A percentile compares a stretch with the other conserved stretches of the same genome.
phyloP scores from a whole-genome alignment of 2,797 vertebrate genomes.

The Alectoris magna region DNA sequence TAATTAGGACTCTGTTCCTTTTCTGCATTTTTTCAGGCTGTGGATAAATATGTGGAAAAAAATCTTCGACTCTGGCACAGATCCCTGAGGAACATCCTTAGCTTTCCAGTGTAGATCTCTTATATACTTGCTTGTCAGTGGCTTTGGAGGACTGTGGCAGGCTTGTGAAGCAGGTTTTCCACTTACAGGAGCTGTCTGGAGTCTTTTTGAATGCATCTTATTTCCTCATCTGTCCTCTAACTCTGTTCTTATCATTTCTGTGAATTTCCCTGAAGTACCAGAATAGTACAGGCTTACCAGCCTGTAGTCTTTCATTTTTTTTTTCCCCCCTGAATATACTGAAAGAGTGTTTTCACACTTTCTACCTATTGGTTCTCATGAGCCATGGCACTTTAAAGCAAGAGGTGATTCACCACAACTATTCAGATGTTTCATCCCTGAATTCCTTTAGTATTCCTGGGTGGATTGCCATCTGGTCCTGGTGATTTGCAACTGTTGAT shows the following conservation, averaged over 20 bases:
- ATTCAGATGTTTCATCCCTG: conserved; percentile 11
- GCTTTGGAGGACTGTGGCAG: neutral
- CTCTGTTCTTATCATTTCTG: neutral
- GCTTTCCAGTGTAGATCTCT: neutral
- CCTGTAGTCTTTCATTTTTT: neutral
- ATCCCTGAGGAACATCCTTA: neutral
- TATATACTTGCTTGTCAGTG: neutral
- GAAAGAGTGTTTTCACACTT: neutral
- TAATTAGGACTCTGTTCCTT: neutral
- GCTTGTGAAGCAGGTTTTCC: neutral
- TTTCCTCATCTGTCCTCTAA: neutral
- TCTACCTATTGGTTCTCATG: neutral
- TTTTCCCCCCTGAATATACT: neutral
- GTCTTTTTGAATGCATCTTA: neutral
- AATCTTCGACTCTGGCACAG: neutral
- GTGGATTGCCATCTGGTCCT: conserved; percentile 10
- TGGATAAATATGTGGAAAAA: neutral
- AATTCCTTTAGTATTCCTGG: conserved; percentile 7
- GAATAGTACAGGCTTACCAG: neutral
- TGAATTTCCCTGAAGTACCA: neutral
- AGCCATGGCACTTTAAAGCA: neutral
- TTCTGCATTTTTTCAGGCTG: neutral
- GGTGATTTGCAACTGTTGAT: neutral
- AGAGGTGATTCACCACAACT: neutral
- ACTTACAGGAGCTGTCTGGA: neutral